A percentile compares a stretch with the other conserved stretches of the same genome.
phyloP scores from a whole-genome alignment of 1,140 invertebrate species.

The Dinothrombium tinctorium region DNA sequence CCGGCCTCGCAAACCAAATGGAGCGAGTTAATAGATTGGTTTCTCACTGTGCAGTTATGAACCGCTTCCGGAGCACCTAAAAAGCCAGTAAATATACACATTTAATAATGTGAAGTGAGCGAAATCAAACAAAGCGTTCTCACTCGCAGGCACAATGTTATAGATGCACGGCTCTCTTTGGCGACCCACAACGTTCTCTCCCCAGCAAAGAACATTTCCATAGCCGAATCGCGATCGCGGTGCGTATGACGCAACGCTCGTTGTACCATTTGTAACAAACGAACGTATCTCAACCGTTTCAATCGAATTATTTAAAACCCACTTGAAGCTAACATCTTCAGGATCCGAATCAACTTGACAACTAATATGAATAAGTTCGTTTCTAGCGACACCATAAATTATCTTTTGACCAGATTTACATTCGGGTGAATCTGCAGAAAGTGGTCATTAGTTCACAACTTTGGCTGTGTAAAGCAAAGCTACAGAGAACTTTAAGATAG shows the following conservation, averaged over 20 bases:
- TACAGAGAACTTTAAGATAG: slow-evolving; percentile 62
- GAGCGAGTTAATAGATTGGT: slow-evolving; percentile 52
- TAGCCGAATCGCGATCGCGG: slow-evolving; percentile 15
- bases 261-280: slow-evolving; percentile 11
- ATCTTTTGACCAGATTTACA: slow-evolving; percentile 41
- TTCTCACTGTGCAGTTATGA: slow-evolving; percentile 56
- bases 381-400: slow-evolving; percentile 46
- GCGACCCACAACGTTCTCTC: slow-evolving; percentile 12
- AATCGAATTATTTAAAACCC: slow-evolving; percentile 24
- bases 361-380: slow-evolving; percentile 45
- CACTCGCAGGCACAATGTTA: slow-evolving; percentile 14
- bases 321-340: slow-evolving; percentile 1
- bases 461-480: too few relatives aligned
- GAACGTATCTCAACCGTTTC: slow-evolving; percentile 33
- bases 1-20: slow-evolving; percentile 47
- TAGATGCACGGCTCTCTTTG: slow-evolving; percentile 14
- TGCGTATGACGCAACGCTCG: slow-evolving; percentile 15
- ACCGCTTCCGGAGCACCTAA: slow-evolving; percentile 54
- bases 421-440: slow-evolving; percentile 29
- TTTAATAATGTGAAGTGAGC: too few relatives aligned
- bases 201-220: slow-evolving; percentile 16
- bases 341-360: slow-evolving; percentile 5
- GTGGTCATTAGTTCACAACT: too few relatives aligned
- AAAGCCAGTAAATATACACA: too few relatives aligned
- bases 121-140: slow-evolving; percentile 1